phyloP scores from a whole-genome alignment of 2,888 invertebrate species.

The Pachymerium ferrugineum region DNA sequence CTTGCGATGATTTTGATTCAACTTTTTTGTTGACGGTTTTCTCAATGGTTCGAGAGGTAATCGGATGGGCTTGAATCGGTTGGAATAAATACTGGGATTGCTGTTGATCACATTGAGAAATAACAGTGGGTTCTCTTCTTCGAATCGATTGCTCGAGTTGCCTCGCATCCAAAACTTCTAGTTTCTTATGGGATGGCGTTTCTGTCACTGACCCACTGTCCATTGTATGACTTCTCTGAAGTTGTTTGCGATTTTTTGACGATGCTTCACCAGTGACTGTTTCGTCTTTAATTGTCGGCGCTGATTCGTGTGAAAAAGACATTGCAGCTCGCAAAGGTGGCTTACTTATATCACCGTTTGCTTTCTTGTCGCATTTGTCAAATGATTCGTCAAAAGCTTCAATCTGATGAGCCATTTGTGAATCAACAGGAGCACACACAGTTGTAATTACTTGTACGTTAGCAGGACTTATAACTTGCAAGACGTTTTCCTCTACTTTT shows the following conservation, averaged over 20 bases:
- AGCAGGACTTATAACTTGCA: neutral
- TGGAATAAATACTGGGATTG: conserved; percentile 35
- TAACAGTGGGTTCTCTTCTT: conserved; percentile 35
- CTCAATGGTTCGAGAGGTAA: conserved; percentile 23
- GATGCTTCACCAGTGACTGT: neutral
- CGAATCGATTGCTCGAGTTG: conserved; percentile 31
- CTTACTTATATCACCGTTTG: neutral
- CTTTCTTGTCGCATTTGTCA: conserved; percentile 36
- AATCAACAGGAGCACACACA: conserved; percentile 29
- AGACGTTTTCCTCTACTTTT: neutral
- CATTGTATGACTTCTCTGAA: conserved; percentile 29
- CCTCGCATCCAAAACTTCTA: conserved; percentile 35
- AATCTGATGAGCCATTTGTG: conserved; percentile 34
- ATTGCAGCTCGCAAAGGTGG: neutral
- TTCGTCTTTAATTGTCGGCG: neutral
- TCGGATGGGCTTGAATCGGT: conserved; percentile 36
- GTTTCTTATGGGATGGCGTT: neutral
- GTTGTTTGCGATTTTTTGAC: neutral
- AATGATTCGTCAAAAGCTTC: conserved; percentile 37
- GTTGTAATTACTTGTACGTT: neutral
- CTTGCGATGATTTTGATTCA: neutral
- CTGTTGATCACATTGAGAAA: conserved; percentile 33
- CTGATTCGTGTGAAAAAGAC: neutral
- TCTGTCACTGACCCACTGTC: neutral
- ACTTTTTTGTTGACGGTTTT: neutral